A percentile compares a stretch with the other conserved stretches of the same genome.
These are phyloP conservation scores for Keiferia lycopersicella DNA, from an alignment of 2,888 invertebrate species.

Conservation along the genomic window DNA sequence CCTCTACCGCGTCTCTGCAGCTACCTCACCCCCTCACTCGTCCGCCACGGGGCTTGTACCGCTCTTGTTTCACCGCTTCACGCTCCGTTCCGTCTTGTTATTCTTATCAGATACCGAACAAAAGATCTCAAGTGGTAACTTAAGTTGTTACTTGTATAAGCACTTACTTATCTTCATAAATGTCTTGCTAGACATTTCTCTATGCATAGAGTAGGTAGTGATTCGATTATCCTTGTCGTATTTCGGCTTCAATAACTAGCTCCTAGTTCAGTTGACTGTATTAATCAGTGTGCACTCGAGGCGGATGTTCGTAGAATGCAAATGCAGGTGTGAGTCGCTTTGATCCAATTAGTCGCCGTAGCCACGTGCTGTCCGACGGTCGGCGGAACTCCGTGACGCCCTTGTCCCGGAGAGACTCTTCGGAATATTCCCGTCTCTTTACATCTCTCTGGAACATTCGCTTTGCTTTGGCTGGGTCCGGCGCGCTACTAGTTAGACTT, in stretches of 20 bases:
- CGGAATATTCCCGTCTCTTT: background rate
- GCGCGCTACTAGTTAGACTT: background rate
- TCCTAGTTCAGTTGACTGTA: background rate
- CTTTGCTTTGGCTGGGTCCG: no score
- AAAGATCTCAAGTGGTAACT: slow-evolving; percentile 19
- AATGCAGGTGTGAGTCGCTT: slow-evolving; percentile 18
- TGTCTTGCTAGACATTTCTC: background rate
- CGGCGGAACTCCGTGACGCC: slow-evolving; percentile 8
- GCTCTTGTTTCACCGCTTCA: slow-evolving; percentile 1
- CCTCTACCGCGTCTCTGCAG: background rate
- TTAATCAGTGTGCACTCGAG: slow-evolving; percentile 11
- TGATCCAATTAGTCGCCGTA: slow-evolving; percentile 23
- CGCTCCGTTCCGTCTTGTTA: slow-evolving; percentile 15
- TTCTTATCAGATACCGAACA: slow-evolving; percentile 25
- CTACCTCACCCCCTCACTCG: slow-evolving; percentile 2
- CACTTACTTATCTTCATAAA: background rate
- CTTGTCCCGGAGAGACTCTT: background rate
- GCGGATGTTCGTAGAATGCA: slow-evolving; percentile 16
- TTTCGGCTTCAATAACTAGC: slow-evolving; percentile 1
- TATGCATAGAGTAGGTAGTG: background rate
- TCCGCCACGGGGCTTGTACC: slow-evolving; percentile 12
- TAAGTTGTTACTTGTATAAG: slow-evolving; percentile 7
- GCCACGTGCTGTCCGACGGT: slow-evolving; percentile 1
- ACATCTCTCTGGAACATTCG: background rate
- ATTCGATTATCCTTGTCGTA: background rate